Conservation (phyloP, 2,797 vertebrate genomes). For the Danio tinwini region DNA sequence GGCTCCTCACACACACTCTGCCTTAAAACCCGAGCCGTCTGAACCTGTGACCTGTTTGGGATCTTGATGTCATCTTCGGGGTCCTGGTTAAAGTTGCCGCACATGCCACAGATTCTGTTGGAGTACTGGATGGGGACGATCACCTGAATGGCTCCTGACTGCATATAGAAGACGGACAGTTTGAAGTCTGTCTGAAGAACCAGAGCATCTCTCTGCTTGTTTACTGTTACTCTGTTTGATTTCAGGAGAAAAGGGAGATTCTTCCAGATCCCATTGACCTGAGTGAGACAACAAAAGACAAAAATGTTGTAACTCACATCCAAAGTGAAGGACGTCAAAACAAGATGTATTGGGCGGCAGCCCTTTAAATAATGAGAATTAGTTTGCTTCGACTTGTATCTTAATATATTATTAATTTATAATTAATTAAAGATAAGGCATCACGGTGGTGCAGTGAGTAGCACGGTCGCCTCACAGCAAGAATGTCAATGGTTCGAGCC, state of each 20-base stretch:
- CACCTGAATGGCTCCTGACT: conserved; percentile 76
- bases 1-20: conserved; percentile 74
- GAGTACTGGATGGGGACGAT: conserved; percentile 77
- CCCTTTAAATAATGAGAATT: too few species aligned
- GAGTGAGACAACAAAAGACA: neutral
- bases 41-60: conserved; percentile 68
- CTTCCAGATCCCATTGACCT: conserved; percentile 84
- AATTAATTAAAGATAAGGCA: too few species aligned
- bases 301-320: too few species aligned
- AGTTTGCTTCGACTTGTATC: too few species aligned
- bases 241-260: conserved; percentile 76
- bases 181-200: conserved; percentile 76
- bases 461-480: too few species aligned
- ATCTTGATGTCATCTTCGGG: conserved; percentile 76
- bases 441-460: too few species aligned
- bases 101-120: conserved; percentile 83
- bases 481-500: too few species aligned
- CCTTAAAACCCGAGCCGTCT: conserved; percentile 65
- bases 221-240: conserved; percentile 69
- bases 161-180: conserved; percentile 79
- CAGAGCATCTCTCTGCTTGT: conserved; percentile 70
- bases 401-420: too few species aligned
- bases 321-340: neutral
- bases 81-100: conserved; percentile 83
- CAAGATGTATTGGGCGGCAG: too few species aligned